A percentile compares a stretch with the other conserved stretches of the same genome.
Evolutionary conservation across 2,113 vertebrate genomes (phyloP).

Genomic region (Chaenogobius annularis): DNA sequence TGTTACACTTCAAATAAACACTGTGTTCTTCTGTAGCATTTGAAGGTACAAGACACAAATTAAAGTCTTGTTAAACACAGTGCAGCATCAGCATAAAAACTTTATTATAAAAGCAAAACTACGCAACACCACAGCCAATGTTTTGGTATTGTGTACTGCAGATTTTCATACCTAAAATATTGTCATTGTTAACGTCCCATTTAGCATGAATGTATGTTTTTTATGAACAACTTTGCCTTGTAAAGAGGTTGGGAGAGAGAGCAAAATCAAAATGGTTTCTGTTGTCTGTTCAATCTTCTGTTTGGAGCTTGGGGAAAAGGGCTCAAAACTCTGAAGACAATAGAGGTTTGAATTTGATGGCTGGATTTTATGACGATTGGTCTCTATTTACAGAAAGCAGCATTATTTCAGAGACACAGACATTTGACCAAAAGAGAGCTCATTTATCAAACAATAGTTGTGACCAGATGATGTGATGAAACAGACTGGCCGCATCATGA

Average conservation of each 20-base stretch:
- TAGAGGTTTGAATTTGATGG: background rate
- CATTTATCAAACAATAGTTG: background rate
- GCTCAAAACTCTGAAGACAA: constrained; percentile 12
- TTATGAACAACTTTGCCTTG: too few relatives aligned
- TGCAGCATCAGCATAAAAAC: background rate
- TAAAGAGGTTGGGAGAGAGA: too few relatives aligned
- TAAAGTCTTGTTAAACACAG: background rate
- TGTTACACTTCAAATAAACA: constrained; percentile 3
- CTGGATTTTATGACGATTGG: background rate
- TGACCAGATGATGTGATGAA: constrained; percentile 9
- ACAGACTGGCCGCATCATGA: background rate
- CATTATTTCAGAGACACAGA: background rate
- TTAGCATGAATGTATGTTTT: too few relatives aligned
- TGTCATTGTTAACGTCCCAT: too few relatives aligned
- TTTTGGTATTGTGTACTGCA: too few relatives aligned
- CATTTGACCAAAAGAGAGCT: background rate
- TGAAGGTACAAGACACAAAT: background rate
- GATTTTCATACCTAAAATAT: too few relatives aligned
- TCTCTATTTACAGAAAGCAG: background rate
- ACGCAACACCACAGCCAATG: background rate
- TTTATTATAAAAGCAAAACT: background rate
- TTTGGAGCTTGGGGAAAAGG: background rate
- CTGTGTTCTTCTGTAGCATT: background rate
- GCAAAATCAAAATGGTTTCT: background rate
- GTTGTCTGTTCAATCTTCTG: background rate